Evolutionary conservation across 2,888 invertebrate species (phyloP), one percentile per base, ranked within the genome.

Genomic region (Glomeris marginata): DNA sequence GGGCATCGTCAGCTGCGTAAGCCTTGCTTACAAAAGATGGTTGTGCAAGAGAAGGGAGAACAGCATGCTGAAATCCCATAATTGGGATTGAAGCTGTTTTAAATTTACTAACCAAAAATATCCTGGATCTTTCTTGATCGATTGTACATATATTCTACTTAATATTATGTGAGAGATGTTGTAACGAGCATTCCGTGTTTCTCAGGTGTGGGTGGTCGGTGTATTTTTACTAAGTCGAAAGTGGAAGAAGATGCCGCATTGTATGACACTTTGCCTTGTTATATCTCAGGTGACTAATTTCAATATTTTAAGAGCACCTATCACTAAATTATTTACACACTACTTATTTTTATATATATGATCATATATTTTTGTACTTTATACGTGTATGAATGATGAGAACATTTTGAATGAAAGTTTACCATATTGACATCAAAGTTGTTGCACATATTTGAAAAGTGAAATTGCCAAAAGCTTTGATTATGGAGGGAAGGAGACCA

Each of bases 181-280:
- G 28, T 28, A 28, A 28, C 28, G 28, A 28, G 4, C 28, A 20
- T 41, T 41, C 21, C 21, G 4, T 41, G 18, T 41, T 41, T 42
- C 49, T 28, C 43, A 66, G 68, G 57, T 70, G 6, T 91, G 88
- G 87, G 74, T 90, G 45, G 61, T 87, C 0, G 64, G 78, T 1
- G 75, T 88, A 11, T 80, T 88, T 60, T 67, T 76, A 1, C 67
- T 81, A 20, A 84, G 83, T 2, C 82, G 81, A 62, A 82, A 81
- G 59, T 80, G 81, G 58, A 78, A 75, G 56, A 74, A 80, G 49
- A 75, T 87, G 67, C 87, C 90, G 0, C 90, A 91, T 64, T 76
- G 78, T 60, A 76, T 87, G 57, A 88, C 90, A 0, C 68, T 81
- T 21, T 84, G 80, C 59, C 72, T 91, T 45, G 72, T 84, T 50